Evolutionary conservation across 2,113 vertebrate species (phyloP), one percentile per base, ranked within the genome.

Genomic region (Lagopus muta): DNA sequence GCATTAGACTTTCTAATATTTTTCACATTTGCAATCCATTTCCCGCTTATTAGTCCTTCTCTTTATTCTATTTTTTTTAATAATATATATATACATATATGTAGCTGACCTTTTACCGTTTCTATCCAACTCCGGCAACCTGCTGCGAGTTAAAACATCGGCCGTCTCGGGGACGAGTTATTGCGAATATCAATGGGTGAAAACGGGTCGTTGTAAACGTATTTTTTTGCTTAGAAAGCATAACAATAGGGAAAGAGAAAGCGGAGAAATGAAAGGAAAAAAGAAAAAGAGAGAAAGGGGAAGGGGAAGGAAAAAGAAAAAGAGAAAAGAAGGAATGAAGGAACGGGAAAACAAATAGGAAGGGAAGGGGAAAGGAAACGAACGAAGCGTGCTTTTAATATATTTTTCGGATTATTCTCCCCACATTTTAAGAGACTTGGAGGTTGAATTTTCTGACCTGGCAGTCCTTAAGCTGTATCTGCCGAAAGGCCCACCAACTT

Each of bases 321-420:
- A 22, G 0, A 28, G 11, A 8, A 8, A n/a, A 38, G 18, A 24
- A 36, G 8, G 4, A 43, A 32, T 20, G 3, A 50, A 10, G 21
- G 11, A 54, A 28, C 28, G 30, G n/a, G 50, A 30, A n/a, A 8
- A 21, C 28, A 25, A 32, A 14, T 20, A 42, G 27, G 55, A 57
- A 57, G 4, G 24, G 42, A 43, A 43, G 40, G 40, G 19, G 38
- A 43, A 43, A 50, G 34, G 21, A 62, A 77, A 27, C 1, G 10
- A 69, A 32, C 2, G 30, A 69, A 43, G 34, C 3, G 0, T 4
- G 0, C 25, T 13, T 57, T 78, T 64, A 36, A 6, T 7, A 0
- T 32, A 17, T 42, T 72, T 86, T 86, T 62, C 1, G 3, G 48
- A 5, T 6, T 47, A 18, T 72, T 43, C 17, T 57, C 40, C 19